Conservation (phyloP, 2,888 invertebrate species). For the Gasteruption jaculator region DNA sequence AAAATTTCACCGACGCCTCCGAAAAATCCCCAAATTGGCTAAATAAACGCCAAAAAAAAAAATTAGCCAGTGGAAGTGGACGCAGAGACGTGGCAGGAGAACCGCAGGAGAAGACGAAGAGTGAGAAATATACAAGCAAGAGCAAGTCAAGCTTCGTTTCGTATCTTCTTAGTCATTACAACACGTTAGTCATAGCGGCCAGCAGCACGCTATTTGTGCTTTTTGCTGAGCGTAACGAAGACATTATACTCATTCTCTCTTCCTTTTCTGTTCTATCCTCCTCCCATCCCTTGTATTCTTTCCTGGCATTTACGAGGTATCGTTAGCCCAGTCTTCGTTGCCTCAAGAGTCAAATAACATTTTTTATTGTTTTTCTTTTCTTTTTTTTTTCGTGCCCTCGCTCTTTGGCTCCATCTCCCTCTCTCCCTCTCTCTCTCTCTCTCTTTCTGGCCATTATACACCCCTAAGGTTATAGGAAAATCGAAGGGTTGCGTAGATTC, state of each 20-base stretch:
- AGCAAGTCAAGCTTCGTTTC: slow-evolving; percentile 11
- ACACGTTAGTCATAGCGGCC: slow-evolving; percentile 22
- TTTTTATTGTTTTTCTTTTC: slow-evolving; percentile 10
- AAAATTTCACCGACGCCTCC: no score
- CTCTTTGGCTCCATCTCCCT: slow-evolving; percentile 6
- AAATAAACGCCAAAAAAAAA: neutral
- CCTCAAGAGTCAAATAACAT: slow-evolving; percentile 11
- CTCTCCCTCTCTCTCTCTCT: no score
- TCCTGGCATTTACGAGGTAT: slow-evolving; percentile 13
- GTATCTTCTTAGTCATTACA: slow-evolving; percentile 24
- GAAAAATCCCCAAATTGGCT: no score
- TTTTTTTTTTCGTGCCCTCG: slow-evolving; percentile 5
- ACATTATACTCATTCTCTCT: slow-evolving; percentile 24
- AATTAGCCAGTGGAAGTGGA: slow-evolving; percentile 12
- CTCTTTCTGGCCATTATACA: no score
- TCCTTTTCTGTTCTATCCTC: slow-evolving; percentile 1
- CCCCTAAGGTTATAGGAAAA: no score
- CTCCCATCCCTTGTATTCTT: slow-evolving; percentile 10
- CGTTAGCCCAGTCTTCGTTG: slow-evolving; percentile 20
- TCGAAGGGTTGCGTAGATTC: no score
- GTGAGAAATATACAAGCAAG: slow-evolving; percentile 12
- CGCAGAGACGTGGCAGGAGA: slow-evolving; percentile 13
- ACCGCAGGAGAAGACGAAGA: slow-evolving; percentile 3
- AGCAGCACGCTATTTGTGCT: slow-evolving; percentile 15
- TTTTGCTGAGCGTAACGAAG: slow-evolving; percentile 31